Percentiles rank a stretch among this genome's conserved stretches.
Evolutionary conservation across 2,113 vertebrate species (phyloP).

Genomic region (Orthochromis malagaraziensis): DNA sequence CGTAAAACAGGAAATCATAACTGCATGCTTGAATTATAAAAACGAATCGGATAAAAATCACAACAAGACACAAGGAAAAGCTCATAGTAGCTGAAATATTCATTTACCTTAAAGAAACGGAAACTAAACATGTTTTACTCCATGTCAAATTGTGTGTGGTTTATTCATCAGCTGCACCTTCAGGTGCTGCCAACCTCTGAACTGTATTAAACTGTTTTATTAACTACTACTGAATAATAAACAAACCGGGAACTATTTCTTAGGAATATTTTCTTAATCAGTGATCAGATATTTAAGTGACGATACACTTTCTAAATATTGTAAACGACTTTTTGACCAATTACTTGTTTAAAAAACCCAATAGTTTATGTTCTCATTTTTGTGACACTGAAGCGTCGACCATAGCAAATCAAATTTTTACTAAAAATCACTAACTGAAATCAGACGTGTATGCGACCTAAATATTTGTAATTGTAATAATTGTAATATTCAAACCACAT

Average conservation of each 20-base stretch:
- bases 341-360: neutral
- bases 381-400: neutral
- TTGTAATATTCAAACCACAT: neutral
- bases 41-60: neutral
- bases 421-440: neutral
- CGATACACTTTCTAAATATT: neutral
- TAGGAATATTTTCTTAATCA: neutral
- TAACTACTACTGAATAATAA: neutral
- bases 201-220: neutral
- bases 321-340: neutral
- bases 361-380: neutral
- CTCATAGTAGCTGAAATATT: neutral
- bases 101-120: neutral
- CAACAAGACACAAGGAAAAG: neutral
- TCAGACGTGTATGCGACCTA: rapidly evolving
- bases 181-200: rapidly evolving
- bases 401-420: neutral
- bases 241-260: neutral
- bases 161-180: neutral
- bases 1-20: neutral
- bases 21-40: neutral
- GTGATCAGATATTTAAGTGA: neutral
- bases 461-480: neutral
- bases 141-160: neutral
- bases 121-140: neutral